Evolutionary conservation across 2,888 invertebrate genomes (phyloP), one percentile per base, ranked within the genome.

Genomic region (Caenorhabditis sp.): DNA sequence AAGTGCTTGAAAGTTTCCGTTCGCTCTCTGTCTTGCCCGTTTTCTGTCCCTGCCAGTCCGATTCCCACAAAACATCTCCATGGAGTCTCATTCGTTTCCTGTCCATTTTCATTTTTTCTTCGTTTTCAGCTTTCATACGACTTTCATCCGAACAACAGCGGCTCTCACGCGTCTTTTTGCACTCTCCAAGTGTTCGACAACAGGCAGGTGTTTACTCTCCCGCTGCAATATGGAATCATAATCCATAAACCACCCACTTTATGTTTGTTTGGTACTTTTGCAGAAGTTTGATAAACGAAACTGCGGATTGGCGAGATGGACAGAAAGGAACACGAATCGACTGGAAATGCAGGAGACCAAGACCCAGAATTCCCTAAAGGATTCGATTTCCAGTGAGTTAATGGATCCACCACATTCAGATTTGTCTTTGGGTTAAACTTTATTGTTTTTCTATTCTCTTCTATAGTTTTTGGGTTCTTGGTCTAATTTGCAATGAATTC

Each of bases 51-150:
- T 24, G 22, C 26, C n/a, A 22, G 15, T 32, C 55, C 71, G 35
- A 37, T 72, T 72, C 71, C 32, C 62, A 72, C 62, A 62, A 72
- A 72, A 71, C 70, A 72, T 72, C 71, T 40, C 71, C 71, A 72
- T 72, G 71, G 71, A 72, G 53, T n/a, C n/a, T 62, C 47, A 64
- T 64, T 55, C 32, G 62, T 56, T 64, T 72, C 62, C 71, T 58
- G 50, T 26, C 37, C 44, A 13, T 18, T 53, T 67, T n/a, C 37
- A 55, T n/a, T 26, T 56, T 37, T 56, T 20, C 56, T 37, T 20
- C 53, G 15, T 65, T 53, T 35, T 18, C 51, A 32, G 26, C 37
- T 5, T 35, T 35, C 35, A 28, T 56, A 4, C 56, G 28, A n/a
- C 32, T 32, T 22, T 20, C 15, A 2, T 60, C 24, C 40, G 11